Percentiles rank a stretch among this genome's conserved stretches.
Conservation (phyloP, 2,888 invertebrate genomes). For the Timandra comae region DNA sequence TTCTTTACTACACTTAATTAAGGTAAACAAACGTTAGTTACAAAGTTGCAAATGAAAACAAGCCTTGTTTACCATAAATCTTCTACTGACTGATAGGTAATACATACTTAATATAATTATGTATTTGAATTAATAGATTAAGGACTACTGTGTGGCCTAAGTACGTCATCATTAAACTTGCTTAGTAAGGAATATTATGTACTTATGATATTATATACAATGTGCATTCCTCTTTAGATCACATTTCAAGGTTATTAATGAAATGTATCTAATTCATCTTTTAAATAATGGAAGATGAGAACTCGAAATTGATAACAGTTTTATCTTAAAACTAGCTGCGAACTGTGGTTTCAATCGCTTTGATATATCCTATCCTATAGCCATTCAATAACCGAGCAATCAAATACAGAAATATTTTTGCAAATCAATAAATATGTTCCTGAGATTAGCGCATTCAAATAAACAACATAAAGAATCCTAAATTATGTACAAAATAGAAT, state of each 20-base stretch:
- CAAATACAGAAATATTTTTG: background rate
- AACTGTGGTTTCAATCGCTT: background rate
- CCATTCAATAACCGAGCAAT: no score
- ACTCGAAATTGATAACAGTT: no score
- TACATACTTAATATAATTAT: conserved; percentile 1
- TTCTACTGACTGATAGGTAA: conserved; percentile 3
- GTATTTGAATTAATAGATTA: conserved; percentile 6
- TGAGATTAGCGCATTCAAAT: background rate
- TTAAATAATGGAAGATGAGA: no score
- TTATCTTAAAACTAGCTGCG: no score
- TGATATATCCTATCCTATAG: background rate
- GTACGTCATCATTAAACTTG: conserved; percentile 5
- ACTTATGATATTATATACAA: no score
- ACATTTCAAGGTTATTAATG: no score
- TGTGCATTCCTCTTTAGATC: no score
- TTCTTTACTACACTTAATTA: conserved; percentile 1
- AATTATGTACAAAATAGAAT: no score
- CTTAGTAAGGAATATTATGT: no score
- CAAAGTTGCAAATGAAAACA: conserved; percentile 31
- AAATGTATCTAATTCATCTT: no score
- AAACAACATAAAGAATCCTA: no score
- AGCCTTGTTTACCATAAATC: conserved; percentile 27
- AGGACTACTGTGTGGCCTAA: background rate
- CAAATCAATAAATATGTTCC: background rate
- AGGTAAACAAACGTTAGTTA: conserved; percentile 15